phyloP scores from a whole-genome alignment of 2,888 invertebrate genomes.

The Xylota segnis region DNA sequence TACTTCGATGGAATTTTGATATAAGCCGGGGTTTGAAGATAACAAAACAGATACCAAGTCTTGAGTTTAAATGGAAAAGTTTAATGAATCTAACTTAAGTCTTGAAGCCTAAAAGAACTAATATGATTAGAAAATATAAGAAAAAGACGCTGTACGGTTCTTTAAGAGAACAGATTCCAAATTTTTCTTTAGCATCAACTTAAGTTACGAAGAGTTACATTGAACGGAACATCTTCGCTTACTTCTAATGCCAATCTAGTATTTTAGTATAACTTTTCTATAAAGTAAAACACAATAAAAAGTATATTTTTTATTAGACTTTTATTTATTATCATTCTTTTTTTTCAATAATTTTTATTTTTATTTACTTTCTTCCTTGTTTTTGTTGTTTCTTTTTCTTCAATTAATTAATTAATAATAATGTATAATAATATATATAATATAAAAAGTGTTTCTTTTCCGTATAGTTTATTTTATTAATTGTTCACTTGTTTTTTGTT shows the following conservation, averaged over 20 bases:
- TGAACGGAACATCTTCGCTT: slow-evolving; percentile 51
- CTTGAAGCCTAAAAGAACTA: no score
- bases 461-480: slow-evolving; percentile 73
- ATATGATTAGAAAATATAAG: no score
- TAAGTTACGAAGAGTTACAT: not conserved
- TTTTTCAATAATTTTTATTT: slow-evolving; percentile 61
- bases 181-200: no score
- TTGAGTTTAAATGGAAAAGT: no score
- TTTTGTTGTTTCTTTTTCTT: slow-evolving; percentile 52
- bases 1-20: no score
- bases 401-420: slow-evolving; percentile 73
- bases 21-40: no score
- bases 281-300: slow-evolving; percentile 38
- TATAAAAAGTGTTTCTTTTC: slow-evolving; percentile 77
- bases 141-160: no score
- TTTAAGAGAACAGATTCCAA: no score
- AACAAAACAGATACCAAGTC: no score
- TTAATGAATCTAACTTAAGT: no score
- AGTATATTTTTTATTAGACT: slow-evolving; percentile 75
- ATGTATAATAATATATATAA: slow-evolving; percentile 75
- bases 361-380: slow-evolving; percentile 73
- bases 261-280: slow-evolving; percentile 11
- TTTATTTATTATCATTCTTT: slow-evolving; percentile 74
- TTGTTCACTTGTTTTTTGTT: slow-evolving; percentile 62
- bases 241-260: slow-evolving; percentile 14